Conservation (phyloP, 1,140 invertebrate genomes). For the Rhopalosiphum maidis region DNA sequence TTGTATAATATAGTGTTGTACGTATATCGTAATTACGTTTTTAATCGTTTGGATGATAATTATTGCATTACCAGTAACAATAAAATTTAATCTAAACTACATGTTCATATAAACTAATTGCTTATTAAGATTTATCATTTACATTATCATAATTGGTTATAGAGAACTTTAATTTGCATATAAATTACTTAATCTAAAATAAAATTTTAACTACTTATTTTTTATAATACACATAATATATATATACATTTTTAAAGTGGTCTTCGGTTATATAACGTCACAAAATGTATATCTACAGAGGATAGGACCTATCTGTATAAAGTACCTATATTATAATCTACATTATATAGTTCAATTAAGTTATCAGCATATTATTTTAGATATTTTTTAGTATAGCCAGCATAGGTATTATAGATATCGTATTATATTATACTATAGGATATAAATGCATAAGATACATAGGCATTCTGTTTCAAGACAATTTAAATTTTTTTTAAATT, state of each 20-base stretch:
- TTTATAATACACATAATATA: too few relatives aligned
- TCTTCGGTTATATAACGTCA: not conserved
- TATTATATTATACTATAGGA: too few relatives aligned
- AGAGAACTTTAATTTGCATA: not conserved
- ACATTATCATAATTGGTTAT: not conserved
- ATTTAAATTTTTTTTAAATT: too few relatives aligned
- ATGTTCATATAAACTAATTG: not conserved
- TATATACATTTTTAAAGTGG: not conserved
- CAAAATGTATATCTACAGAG: not conserved
- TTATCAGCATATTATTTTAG: not conserved
- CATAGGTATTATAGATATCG: too few relatives aligned
- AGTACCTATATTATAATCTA: not conserved
- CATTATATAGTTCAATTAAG: not conserved
- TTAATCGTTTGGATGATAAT: not conserved
- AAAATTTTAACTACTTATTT: not conserved
- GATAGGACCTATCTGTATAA: not conserved
- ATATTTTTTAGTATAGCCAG: not conserved
- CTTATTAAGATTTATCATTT: not conserved
- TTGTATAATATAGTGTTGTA: not conserved
- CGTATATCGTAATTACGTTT: not conserved
- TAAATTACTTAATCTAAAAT: not conserved
- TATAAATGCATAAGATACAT: too few relatives aligned
- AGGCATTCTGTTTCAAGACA: too few relatives aligned
- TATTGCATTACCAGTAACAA: not conserved
- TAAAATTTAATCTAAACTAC: not conserved